These are phyloP conservation scores for Alces alces DNA, from an alignment of 2,113 vertebrate genomes.

Conservation along the genomic window DNA sequence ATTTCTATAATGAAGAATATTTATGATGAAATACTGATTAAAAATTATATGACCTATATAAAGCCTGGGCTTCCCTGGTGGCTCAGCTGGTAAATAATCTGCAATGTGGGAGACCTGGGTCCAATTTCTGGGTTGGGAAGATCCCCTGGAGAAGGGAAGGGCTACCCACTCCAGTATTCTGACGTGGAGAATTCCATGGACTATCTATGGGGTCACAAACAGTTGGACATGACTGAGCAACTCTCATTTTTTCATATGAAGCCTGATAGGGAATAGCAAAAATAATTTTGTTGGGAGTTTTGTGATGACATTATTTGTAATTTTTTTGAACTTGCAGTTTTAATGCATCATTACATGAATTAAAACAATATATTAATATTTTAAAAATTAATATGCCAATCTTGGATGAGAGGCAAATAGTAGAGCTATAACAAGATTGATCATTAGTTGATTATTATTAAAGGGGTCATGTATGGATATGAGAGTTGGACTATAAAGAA, in stretches of 20 bases:
- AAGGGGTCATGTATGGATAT: not conserved
- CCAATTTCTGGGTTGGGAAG: not conserved
- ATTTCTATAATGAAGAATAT: not conserved
- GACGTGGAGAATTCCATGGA: not conserved
- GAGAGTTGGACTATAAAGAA: not conserved
- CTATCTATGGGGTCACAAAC: not conserved
- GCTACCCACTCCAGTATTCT: not conserved
- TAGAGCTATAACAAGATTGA: not conserved
- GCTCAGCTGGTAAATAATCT: not conserved
- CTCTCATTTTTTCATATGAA: not conserved
- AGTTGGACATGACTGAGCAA: not conserved
- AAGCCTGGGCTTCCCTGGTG: not conserved
- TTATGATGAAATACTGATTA: not conserved
- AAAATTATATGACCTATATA: not conserved
- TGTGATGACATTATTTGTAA: not conserved
- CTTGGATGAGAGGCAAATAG: not conserved
- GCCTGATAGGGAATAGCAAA: not conserved
- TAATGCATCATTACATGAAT: not conserved
- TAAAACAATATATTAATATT: not conserved
- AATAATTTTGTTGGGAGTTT: not conserved
- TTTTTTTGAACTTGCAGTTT: not conserved
- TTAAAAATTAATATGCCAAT: not conserved
- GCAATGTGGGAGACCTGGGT: not conserved
- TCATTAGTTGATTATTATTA: not conserved
- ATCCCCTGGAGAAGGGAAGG: not conserved